These are phyloP conservation scores for Liposcelis brunnea DNA, from an alignment of 2,888 invertebrate species.

Conservation along the genomic window DNA sequence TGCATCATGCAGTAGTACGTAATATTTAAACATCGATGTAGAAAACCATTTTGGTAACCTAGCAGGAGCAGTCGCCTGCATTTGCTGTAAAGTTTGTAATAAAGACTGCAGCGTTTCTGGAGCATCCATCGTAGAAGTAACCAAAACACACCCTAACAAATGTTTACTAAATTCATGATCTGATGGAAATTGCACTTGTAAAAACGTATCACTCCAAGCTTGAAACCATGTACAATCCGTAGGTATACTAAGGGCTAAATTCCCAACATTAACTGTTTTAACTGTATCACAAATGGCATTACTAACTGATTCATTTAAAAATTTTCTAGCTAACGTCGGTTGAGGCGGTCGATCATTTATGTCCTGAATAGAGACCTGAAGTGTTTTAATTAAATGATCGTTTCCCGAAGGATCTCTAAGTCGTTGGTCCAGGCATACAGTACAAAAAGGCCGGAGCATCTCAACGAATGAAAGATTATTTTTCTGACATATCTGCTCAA, in stretches of 20 bases:
- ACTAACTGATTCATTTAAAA: constrained; percentile 67
- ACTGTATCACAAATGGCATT: constrained; percentile 38
- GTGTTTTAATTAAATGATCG: constrained; percentile 50
- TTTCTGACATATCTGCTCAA: constrained; percentile 69
- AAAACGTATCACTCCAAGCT: constrained; percentile 81
- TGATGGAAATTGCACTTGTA: constrained; percentile 70
- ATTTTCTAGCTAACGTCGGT: constrained; percentile 63
- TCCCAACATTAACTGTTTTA: constrained; percentile 36
- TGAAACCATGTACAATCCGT: constrained; percentile 86
- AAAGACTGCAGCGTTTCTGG: constrained; percentile 65
- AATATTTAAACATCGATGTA: constrained; percentile 16
- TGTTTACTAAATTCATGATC: constrained; percentile 95
- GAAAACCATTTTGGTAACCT: constrained; percentile 48
- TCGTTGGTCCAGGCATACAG: constrained; percentile 24
- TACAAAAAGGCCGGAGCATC: constrained; percentile 73
- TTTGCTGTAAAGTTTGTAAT: constrained; percentile 61
- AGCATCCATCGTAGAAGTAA: constrained; percentile 56
- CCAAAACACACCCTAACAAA: constrained; percentile 65
- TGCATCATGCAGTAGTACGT: constrained; percentile 19
- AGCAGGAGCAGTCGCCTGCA: constrained; percentile 54
- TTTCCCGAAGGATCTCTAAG: constrained; percentile 69
- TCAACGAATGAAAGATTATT: constrained; percentile 84
- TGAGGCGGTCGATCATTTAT: constrained; percentile 66
- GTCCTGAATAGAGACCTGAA: constrained; percentile 64
- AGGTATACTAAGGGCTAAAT: constrained; percentile 46